A percentile compares a stretch with the other conserved stretches of the same genome.
Evolutionary conservation across 1,140 invertebrate species (phyloP).

Genomic region (Drosophila paulistorum): DNA sequence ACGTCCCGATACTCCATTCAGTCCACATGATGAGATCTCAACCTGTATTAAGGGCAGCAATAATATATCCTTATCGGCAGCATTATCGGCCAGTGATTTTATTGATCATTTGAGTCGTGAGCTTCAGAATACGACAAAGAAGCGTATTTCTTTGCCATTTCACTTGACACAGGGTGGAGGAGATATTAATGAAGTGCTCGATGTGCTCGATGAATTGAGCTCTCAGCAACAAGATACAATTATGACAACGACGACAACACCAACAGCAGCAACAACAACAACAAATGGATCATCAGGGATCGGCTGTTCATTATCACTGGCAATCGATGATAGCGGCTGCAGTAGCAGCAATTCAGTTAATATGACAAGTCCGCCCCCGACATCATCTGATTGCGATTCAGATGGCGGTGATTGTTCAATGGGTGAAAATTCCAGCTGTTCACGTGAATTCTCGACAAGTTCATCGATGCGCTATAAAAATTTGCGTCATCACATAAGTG

Average conservation of each 20-base stretch:
- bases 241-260: background rate
- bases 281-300: background rate
- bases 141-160: constrained; percentile 25
- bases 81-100: constrained; percentile 21
- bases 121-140: constrained; percentile 71
- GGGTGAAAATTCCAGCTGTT: constrained; percentile 34
- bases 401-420: constrained; percentile 58
- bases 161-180: background rate
- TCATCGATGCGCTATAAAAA: background rate
- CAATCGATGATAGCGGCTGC: background rate
- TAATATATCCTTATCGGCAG: constrained; percentile 58
- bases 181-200: constrained; percentile 58
- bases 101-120: constrained; percentile 69
- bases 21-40: constrained; percentile 54
- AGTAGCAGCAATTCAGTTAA: constrained; percentile 16
- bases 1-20: constrained; percentile 60
- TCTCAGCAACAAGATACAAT: constrained; percentile 11
- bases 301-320: background rate
- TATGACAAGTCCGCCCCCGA: constrained; percentile 39
- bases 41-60: constrained; percentile 80
- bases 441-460: background rate
- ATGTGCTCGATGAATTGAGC: constrained; percentile 47
- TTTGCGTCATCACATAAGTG: constrained; percentile 82
- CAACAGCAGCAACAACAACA: constrained; percentile 8
- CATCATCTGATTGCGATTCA: constrained; percentile 70